These are phyloP conservation scores for Mycalesis mineus DNA, from an alignment of 2,888 invertebrate species.

Conservation along the genomic window DNA sequence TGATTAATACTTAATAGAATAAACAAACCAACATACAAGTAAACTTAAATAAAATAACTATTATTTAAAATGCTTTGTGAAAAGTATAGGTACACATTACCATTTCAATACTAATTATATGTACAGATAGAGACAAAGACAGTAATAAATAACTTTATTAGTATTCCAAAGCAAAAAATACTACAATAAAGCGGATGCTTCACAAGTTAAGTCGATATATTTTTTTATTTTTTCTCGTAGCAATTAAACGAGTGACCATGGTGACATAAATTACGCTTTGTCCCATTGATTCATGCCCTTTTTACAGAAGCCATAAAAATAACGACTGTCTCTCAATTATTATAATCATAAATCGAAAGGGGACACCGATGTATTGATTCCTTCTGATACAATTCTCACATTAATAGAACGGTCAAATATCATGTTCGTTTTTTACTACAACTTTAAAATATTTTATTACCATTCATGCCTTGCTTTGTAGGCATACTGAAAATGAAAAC, in stretches of 20 bases:
- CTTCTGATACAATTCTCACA: conserved; percentile 6
- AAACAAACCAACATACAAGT: too few relatives aligned
- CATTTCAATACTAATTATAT: too few relatives aligned
- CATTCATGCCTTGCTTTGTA: too few relatives aligned
- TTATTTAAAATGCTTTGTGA: too few relatives aligned
- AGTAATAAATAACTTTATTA: too few relatives aligned
- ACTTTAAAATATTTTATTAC: too few relatives aligned
- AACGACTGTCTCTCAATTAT: conserved; percentile 65
- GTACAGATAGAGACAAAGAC: too few relatives aligned
- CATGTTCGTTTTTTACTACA: neutral
- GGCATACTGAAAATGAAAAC: too few relatives aligned
- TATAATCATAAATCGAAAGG: conserved; percentile 59
- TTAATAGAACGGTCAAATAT: neutral
- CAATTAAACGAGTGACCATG: conserved; percentile 57
- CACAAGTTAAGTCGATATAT: conserved; percentile 28
- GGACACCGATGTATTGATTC: conserved; percentile 45
- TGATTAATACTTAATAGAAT: too few relatives aligned
- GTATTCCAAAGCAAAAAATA: neutral
- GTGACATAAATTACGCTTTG: conserved; percentile 64
- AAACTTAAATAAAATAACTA: too few relatives aligned
- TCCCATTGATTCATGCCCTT: conserved; percentile 60
- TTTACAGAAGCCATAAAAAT: conserved; percentile 72
- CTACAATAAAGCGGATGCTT: conserved; percentile 48
- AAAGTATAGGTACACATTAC: too few relatives aligned
- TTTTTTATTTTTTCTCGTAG: conserved; percentile 40